Percentiles rank a stretch among this genome's conserved stretches.
phyloP scores from a whole-genome alignment of 2,888 invertebrate genomes.

The Rhamphomyia laevipes region DNA sequence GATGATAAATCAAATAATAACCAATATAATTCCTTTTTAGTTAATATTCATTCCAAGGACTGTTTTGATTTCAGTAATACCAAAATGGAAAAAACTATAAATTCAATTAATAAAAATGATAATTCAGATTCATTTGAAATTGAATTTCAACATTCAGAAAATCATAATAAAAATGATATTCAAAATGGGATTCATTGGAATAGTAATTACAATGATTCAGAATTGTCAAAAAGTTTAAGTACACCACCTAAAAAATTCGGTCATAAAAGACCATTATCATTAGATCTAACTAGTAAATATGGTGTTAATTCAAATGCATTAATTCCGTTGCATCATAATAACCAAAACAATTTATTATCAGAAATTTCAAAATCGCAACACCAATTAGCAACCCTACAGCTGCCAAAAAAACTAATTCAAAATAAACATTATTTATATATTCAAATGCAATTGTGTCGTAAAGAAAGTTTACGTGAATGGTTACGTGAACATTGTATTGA shows the following conservation, averaged over 20 bases:
- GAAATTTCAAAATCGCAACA: neutral
- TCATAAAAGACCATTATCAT: slow-evolving; percentile 30
- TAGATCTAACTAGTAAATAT: slow-evolving; percentile 23
- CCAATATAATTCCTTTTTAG: slow-evolving; percentile 21
- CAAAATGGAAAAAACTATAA: neutral
- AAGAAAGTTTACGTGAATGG: slow-evolving; percentile 88
- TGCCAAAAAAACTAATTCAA: slow-evolving; percentile 14
- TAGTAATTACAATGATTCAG: neutral
- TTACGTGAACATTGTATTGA: slow-evolving; percentile 47
- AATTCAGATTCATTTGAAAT: slow-evolving; percentile 36
- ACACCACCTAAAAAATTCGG: slow-evolving; percentile 2
- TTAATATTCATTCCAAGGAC: slow-evolving; percentile 29
- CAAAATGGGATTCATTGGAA: slow-evolving; percentile 6
- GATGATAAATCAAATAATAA: slow-evolving; percentile 16
- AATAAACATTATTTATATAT: slow-evolving; percentile 75
- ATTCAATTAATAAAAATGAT: slow-evolving; percentile 26
- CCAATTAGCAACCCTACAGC: neutral
- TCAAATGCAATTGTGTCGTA: slow-evolving; percentile 92
- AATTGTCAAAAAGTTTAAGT: slow-evolving; percentile 2
- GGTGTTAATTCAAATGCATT: too few relatives aligned
- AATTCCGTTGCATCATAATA: too few relatives aligned
- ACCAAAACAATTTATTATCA: neutral
- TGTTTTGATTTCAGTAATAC: slow-evolving; percentile 1
- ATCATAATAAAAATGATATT: slow-evolving; percentile 11
- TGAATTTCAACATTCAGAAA: slow-evolving; percentile 29